Conservation (phyloP, 1,140 invertebrate species). For the Scaptomyza hsui region DNA sequence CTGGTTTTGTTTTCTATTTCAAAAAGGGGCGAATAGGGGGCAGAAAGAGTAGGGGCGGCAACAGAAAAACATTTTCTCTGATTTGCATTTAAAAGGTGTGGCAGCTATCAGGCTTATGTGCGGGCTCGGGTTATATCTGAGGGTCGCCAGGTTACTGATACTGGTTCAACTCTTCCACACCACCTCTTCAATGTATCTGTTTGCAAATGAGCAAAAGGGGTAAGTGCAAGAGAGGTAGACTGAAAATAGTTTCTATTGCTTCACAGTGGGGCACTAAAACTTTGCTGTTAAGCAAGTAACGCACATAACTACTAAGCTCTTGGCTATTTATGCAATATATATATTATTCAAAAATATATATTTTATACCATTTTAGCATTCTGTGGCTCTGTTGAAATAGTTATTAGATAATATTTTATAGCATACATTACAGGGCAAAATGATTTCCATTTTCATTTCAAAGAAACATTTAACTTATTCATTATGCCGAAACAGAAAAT, state of each 20-base stretch:
- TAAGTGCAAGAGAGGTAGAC: not conserved
- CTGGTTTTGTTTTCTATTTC: slow-evolving; percentile 44
- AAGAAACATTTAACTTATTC: not conserved
- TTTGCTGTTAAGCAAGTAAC: slow-evolving; percentile 38
- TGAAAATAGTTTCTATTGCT: slow-evolving; percentile 30
- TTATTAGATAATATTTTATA: no score
- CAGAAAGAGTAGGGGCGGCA: not conserved
- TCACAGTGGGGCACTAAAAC: slow-evolving; percentile 32
- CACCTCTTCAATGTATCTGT: slow-evolving; percentile 41
- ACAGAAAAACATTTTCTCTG: slow-evolving; percentile 63
- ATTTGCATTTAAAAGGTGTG: slow-evolving; percentile 79
- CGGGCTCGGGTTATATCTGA: slow-evolving; percentile 7
- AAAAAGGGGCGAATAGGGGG: slow-evolving; percentile 24
- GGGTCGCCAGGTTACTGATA: slow-evolving; percentile 16
- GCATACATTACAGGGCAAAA: not conserved
- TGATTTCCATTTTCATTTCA: not conserved
- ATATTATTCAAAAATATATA: not conserved
- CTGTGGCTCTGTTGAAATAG: not conserved
- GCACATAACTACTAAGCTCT: slow-evolving; percentile 27
- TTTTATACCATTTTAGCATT: not conserved
- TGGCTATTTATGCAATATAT: slow-evolving; percentile 16
- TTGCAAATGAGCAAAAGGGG: slow-evolving; percentile 26
- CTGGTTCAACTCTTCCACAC: slow-evolving; percentile 2
- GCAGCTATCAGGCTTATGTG: slow-evolving; percentile 46
- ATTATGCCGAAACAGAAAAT: no score